Base-by-base conservation (phyloP, 2,113 vertebrate species). In the Marmota flaviventris region DNA sequence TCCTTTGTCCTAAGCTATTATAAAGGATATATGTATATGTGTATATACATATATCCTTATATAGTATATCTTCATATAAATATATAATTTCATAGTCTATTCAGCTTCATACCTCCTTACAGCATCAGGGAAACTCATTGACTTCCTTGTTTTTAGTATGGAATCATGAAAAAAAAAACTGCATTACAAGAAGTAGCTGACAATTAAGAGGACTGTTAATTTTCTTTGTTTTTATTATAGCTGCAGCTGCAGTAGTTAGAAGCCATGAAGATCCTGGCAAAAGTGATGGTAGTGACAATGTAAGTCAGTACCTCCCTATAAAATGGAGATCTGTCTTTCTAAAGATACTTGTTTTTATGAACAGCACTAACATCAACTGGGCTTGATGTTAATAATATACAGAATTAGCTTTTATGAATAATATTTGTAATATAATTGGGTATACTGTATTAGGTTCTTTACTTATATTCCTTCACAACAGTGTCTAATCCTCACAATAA, bases 401-500 rank as follows among this genome's bases (percentile, higher is more conserved):
- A n/a, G 61, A 51, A 25, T 73, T 81, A 8, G 5, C 72, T 82
- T 91, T 70, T 73, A 32, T 8, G 70, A 90, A 61, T 93, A 81
- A 78, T 56, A 67, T 37, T 69, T 29, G 13, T 18, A 42, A 63
- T 76, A 29, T 67, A 93, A 61, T 24, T 70, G 86, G n/a, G 16
- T 11, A 51, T n/a, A 13, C 20, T 51, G 12, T 73, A 3, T 14
- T 12, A 84, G 25, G 67, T 16, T 24, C 77, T 87, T 79, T 76
- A 42, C n/a, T 48, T 88, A 39, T 14, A 48, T 72, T 90, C 10
- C 65, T 83, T 91, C 20, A 53, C 58, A 63, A 45, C 14, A 29
- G n/a, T 22, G 56, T 51, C 70, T 90, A 67, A 63, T 69, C 25
- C 20, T 78, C 61, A 78, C 56, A 42, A 97, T 65, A 42, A 97